These are phyloP conservation scores for Aphaenogaster rudis DNA, from an alignment of 1,140 invertebrate genomes.

Conservation along the genomic window DNA sequence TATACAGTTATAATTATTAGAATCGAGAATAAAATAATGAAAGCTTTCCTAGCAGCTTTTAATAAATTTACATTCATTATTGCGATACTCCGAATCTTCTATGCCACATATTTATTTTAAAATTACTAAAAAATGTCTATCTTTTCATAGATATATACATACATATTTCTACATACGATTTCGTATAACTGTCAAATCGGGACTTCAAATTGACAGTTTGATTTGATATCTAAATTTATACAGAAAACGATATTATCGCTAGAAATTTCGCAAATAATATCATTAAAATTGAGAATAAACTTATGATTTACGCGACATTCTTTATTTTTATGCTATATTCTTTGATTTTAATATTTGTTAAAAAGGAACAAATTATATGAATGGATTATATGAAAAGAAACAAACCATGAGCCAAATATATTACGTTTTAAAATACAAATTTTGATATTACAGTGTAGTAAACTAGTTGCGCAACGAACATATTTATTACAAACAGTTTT, in stretches of 20 bases:
- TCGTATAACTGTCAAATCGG: neutral
- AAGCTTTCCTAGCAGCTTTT: neutral
- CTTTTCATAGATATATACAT: too few species aligned
- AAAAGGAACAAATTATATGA: neutral
- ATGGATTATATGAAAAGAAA: too few species aligned
- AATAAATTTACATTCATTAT: neutral
- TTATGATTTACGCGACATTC: neutral
- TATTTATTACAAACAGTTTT: neutral
- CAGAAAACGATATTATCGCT: neutral
- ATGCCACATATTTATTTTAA: too few species aligned
- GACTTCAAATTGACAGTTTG: neutral
- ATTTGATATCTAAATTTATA: neutral
- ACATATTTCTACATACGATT: neutral
- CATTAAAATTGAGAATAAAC: neutral
- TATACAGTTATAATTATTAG: neutral
- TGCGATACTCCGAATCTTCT: neutral
- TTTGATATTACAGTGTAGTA: neutral
- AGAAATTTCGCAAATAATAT: neutral
- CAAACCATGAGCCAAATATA: neutral
- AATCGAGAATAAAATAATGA: neutral
- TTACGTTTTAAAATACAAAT: neutral
- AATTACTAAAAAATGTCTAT: too few species aligned
- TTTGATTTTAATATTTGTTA: neutral
- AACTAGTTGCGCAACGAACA: neutral
- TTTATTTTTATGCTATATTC: neutral